Evolutionary conservation across 2,888 invertebrate genomes (phyloP).

Genomic region (Hydriomena furcata): DNA sequence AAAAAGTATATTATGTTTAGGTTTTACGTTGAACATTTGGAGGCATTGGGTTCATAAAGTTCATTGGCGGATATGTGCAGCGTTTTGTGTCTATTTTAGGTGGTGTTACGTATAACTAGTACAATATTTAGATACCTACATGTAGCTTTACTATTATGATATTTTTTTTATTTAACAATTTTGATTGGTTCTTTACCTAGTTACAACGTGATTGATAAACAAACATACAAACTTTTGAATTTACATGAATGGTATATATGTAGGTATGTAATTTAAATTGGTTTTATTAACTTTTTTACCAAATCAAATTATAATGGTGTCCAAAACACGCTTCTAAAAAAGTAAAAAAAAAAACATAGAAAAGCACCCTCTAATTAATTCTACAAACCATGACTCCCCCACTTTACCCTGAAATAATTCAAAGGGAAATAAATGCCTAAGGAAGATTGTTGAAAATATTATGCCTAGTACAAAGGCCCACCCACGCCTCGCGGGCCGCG

Average conservation of each 20-base stretch:
- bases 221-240: neutral
- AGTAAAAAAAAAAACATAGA: conserved; percentile 37
- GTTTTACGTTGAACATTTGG: conserved; percentile 17
- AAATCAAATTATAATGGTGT: conserved; percentile 62
- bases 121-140: too few relatives aligned
- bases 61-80: neutral
- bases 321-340: conserved; percentile 46
- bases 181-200: neutral
- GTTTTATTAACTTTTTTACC: conserved; percentile 27
- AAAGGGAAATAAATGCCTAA: conserved; percentile 49
- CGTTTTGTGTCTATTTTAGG: neutral
- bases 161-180: too few relatives aligned
- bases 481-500: conserved; percentile 40
- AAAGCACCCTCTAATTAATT: conserved; percentile 68
- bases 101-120: neutral
- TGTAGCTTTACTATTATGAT: too few relatives aligned
- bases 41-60: conserved; percentile 3
- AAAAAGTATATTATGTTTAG: conserved; percentile 22
- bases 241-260: neutral
- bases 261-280: neutral
- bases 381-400: conserved; percentile 57
- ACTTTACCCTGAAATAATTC: conserved; percentile 39
- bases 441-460: conserved; percentile 52
- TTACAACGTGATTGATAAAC: too few relatives aligned
- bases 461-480: conserved; percentile 57